phyloP scores from a whole-genome alignment of 2,888 invertebrate genomes.

The Corbicula japonica region DNA sequence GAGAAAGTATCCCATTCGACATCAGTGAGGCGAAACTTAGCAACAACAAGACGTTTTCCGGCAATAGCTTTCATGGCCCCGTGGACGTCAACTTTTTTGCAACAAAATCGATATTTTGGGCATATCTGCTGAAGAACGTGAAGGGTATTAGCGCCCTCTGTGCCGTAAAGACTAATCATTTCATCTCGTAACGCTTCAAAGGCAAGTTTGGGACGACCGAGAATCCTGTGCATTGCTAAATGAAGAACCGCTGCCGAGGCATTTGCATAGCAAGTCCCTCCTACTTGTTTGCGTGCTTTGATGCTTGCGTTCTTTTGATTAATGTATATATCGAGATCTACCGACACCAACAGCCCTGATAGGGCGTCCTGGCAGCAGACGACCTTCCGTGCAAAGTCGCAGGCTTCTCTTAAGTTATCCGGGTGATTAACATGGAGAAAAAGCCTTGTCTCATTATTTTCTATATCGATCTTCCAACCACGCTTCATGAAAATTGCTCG shows the following conservation, averaged over 20 bases:
- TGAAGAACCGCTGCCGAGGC: conserved; percentile 24
- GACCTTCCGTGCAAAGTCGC: conserved; percentile 18
- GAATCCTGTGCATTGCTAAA: conserved; percentile 23
- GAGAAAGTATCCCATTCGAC: conserved; percentile 23
- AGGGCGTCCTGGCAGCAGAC: conserved; percentile 37
- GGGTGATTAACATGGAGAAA: conserved; percentile 37
- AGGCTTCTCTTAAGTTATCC: conserved; percentile 22
- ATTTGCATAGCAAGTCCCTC: conserved; percentile 38
- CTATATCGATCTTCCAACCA: too few relatives aligned
- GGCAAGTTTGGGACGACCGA: conserved; percentile 14
- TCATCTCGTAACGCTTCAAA: conserved; percentile 37
- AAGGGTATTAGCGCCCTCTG: conserved; percentile 29
- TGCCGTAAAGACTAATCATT: conserved; percentile 32
- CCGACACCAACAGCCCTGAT: conserved; percentile 24
- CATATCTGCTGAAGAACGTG: conserved; percentile 24
- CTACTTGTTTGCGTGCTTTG: not conserved
- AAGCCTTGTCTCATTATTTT: too few relatives aligned
- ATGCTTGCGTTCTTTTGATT: conserved; percentile 10
- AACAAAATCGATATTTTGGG: conserved; percentile 34
- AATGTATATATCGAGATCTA: conserved; percentile 40
- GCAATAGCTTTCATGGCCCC: conserved; percentile 36
- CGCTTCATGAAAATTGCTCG: conserved; percentile 23
- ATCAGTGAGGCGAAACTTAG: conserved; percentile 21
- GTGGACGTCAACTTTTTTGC: not conserved
- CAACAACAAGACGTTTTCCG: conserved; percentile 37